Conservation (phyloP, 2,113 vertebrate genomes). For the Nymphicus hollandicus region DNA sequence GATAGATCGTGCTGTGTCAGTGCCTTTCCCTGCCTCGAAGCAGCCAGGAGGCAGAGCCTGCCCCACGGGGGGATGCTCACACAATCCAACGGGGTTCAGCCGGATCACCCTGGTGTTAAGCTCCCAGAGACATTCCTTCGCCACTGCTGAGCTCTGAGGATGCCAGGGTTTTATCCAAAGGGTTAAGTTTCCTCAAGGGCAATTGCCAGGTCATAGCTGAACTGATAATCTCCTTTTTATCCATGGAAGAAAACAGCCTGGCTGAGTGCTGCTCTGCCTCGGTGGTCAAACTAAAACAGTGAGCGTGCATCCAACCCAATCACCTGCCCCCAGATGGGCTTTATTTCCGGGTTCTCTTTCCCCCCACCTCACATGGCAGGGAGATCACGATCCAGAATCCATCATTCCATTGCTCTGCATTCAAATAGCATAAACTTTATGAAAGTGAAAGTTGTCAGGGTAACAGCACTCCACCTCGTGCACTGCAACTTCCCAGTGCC, state of each 20-base stretch:
- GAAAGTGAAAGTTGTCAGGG: slow-evolving; percentile 60
- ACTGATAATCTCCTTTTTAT: not conserved
- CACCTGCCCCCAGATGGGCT: not conserved
- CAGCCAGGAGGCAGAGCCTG: not conserved
- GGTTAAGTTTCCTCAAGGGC: not conserved
- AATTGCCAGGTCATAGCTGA: not conserved
- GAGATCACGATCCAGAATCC: not conserved
- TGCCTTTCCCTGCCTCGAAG: not conserved
- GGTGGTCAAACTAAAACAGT: not conserved
- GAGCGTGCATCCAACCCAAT: not conserved
- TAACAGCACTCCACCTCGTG: slow-evolving; percentile 43
- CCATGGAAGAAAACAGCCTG: not conserved
- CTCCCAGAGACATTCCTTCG: not conserved
- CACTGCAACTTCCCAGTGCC: not conserved
- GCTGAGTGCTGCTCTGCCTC: slow-evolving; percentile 1
- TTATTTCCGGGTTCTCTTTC: not conserved
- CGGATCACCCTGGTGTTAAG: rapidly evolving
- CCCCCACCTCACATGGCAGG: not conserved
- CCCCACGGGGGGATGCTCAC: rapidly evolving
- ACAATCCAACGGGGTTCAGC: not conserved
- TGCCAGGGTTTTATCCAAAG: not conserved
- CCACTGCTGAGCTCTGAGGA: not conserved
- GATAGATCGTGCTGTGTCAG: rapidly evolving
- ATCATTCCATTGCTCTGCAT: slow-evolving; percentile 37
- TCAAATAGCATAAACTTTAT: slow-evolving; percentile 56